Evolutionary conservation across 2,113 vertebrate species (phyloP), one percentile per base, ranked within the genome.

Genomic region (Embiotoca jacksoni): DNA sequence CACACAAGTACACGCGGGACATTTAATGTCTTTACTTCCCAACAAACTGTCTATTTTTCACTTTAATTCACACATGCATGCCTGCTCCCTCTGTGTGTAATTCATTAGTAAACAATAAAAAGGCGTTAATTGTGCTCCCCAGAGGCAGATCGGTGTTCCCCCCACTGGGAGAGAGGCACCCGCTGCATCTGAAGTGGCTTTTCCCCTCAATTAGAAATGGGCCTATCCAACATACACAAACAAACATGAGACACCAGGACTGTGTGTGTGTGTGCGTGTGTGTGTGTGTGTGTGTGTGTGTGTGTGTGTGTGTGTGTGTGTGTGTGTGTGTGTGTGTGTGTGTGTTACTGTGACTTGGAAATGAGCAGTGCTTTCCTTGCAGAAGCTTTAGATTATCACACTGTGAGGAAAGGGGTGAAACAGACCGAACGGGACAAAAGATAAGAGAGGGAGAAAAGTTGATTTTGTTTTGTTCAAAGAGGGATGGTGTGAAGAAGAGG

Each of bases 101-200:
- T 93, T 93, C 78, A 92, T 93, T 89, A 93, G 83, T 72, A 88
- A 90, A 92, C 82, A 91, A 91, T 91, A 88, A 91, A 89, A 89
- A 83, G 60, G 81, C 66, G 16, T 85, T 90, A 92, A 92, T 87
- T 93, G 86, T 79, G 76, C 73, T 91, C 89, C 91, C 89, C 39
- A 87, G 92, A 88, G 89, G 70, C 81, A 81, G 78, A 80, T 88
- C 72, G 79, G 63, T 64, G 81, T 36, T 47, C 83, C 81, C 84
- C 89, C 84, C 62, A 66, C 81, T 72, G 90, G 74, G 92, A 87
- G 72, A 75, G 54, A 87, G 56, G 72, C 71, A 76, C 80, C 75
- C 77, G 67, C 76, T 73, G 79, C 79, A 88, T 88, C 85, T 91
- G 86, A 91, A 84, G 89, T 70, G 72, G 65, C 74, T 82, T 84